Conservation (phyloP, 2,113 vertebrate species). For the Poicephalus meyeri region DNA sequence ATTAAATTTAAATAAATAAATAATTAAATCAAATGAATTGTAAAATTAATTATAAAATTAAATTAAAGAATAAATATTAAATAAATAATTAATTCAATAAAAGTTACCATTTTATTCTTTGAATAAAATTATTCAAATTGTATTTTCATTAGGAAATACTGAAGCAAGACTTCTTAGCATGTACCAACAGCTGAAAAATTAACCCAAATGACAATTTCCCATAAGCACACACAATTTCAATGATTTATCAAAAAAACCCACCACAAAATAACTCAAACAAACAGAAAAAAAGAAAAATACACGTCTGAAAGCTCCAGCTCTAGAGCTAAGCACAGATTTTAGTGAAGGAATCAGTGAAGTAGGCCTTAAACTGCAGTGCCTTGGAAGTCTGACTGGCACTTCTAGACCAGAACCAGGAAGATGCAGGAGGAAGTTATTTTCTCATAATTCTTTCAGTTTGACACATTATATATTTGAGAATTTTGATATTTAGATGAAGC, state of each 20-base stretch:
- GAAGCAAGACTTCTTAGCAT: neutral
- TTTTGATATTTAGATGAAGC: neutral
- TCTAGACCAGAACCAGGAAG: neutral
- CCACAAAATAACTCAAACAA: neutral
- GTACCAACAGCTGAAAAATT: neutral
- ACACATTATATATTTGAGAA: neutral
- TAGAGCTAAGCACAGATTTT: neutral
- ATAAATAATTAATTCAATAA: neutral
- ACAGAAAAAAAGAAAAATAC: neutral
- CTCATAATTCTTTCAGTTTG: neutral
- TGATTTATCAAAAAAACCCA: neutral
- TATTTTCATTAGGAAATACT: neutral
- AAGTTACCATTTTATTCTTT: neutral
- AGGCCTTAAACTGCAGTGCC: neutral
- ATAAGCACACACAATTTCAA: neutral
- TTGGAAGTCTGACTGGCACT: neutral
- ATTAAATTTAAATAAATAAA: neutral
- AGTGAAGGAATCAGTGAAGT: neutral
- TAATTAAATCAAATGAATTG: neutral
- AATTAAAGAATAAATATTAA: neutral
- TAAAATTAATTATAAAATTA: neutral
- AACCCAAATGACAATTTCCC: neutral
- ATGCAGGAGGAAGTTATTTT: neutral
- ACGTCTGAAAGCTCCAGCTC: neutral
- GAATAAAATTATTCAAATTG: neutral